These are phyloP conservation scores for Alligator sinensis DNA, from an alignment of 2,113 vertebrate species.

Conservation along the genomic window DNA sequence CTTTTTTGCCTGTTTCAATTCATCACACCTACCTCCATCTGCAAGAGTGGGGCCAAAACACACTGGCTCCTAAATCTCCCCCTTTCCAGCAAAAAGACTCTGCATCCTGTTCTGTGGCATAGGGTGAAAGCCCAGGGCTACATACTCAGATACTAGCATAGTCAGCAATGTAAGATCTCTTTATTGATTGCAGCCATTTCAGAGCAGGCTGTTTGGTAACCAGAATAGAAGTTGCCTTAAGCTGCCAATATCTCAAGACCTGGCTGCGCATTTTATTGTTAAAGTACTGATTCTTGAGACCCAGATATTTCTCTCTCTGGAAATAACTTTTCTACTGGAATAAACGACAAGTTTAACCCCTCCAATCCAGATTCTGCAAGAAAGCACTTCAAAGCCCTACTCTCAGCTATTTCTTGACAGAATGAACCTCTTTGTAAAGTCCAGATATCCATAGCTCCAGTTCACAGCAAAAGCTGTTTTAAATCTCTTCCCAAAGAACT, in stretches of 20 bases:
- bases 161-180: no score
- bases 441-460: not conserved
- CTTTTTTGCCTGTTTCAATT: no score
- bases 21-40: no score
- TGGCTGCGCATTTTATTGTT: not conserved
- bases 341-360: no score
- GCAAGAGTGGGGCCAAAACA: no score
- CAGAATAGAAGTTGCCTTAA: not conserved
- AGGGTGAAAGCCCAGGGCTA: no score
- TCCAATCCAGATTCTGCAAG: not conserved
- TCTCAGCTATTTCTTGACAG: not conserved
- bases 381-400: not conserved
- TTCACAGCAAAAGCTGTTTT: not conserved
- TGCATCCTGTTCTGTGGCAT: no score
- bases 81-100: no score
- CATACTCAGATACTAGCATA: no score
- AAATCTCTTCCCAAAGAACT: not conserved
- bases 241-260: not conserved
- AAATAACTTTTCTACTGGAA: not conserved
- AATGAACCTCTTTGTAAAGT: not conserved
- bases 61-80: no score
- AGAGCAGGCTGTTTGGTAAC: not conserved
- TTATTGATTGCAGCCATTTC: not conserved
- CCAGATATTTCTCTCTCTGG: not conserved
- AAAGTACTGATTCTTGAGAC: not conserved